Base-by-base conservation (phyloP, 2,888 invertebrate genomes). In the Blastobasis lacticolella region DNA sequence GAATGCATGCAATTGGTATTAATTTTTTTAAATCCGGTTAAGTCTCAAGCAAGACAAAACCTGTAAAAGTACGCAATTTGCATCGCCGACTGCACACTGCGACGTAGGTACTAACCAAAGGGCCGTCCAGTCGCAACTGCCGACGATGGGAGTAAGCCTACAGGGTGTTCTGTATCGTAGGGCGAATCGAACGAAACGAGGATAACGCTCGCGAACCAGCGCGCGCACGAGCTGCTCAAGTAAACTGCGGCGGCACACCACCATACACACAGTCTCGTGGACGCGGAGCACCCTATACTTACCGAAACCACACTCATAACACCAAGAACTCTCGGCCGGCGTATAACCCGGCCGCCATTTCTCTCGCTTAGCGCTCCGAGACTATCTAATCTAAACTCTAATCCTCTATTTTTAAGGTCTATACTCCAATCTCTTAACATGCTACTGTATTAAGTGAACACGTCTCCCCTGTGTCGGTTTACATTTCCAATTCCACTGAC, bases 201-300 rank as follows among this genome's bases (percentile, higher is more conserved):
- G 91, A 97, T 98, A 93, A 94, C 94, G 85, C 94, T 96, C 85
- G 98, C 98, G 79, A 98, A 98, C 90, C 95, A 97, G 90, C 93
- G 97, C 76, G 97, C 98, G 79, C 96, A 96, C 90, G 97, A 97
- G 89, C 94, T 98, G 79, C 94, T 97, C 88, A 96, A 96, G 92
- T 94, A 94, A 92, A 89, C 81, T 71, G 58, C 79, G 79, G 71
- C 79, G 75, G 68, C 77, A 65, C 60, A 60, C 57, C 62, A 64
- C 67, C 69, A 58, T 69, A 71, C 67, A 73, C 55, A 59, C 71
- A 61, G 81, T 82, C 85, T 84, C 85, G 83, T 83, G 83, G 81
- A 23, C 23, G 23, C 23, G 23, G 23, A 23, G 23, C 23, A 23
- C 23, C 23, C 23, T 23, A 23, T 23, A 23, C 23, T 23, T 23